Evolutionary conservation across 2,113 vertebrate species (phyloP), one percentile per base, ranked within the genome.

Genomic region (Struthio camelus): DNA sequence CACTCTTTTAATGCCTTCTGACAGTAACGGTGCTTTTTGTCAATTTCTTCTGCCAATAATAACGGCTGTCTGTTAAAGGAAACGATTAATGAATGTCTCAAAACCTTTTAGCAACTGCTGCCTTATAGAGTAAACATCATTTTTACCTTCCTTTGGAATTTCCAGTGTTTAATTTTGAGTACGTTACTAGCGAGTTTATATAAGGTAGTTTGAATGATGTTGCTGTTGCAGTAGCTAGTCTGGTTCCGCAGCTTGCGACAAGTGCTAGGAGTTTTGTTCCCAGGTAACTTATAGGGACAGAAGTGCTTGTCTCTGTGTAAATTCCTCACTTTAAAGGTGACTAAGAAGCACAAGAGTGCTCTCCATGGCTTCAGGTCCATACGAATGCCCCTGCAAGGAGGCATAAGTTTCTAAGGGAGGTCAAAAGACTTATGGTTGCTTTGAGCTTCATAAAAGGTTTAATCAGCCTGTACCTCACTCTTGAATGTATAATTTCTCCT

Each of bases 21-120:
- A 94, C 93, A 94, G 75, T 90, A 92, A 80, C 64, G 40, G 65
- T 16, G 27, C 40, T 76, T 87, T 87, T 84, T 93, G 90, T 90
- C 80, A 66, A 85, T 93, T 96, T 53, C 62, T 83, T 18, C 81
- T 96, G 95, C 92, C 93, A 86, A 80, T 95, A 97, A 46, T 97
- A 94, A 90, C 89, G 94, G 91, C 56, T 83, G 76, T 44, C 84
- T 94, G 88, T 87, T 94, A 65, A 67, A 90, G 53, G 62, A 89
- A 96, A 79, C 92, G 91, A 72, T 89, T 95, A 93, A 97, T 85
- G 79, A 88, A 77, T 89, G 85, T 66, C 87, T 95, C 70, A 80
- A 93, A 62, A 96, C 93, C 92, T 96, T 96, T 92, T 48, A 90
- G 83, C 61, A 91, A 24, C 84, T 95, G 25, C 79, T 95, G 80